Evolutionary conservation across 2,888 invertebrate genomes (phyloP).

Genomic region (Caenorhabditis angaria): DNA sequence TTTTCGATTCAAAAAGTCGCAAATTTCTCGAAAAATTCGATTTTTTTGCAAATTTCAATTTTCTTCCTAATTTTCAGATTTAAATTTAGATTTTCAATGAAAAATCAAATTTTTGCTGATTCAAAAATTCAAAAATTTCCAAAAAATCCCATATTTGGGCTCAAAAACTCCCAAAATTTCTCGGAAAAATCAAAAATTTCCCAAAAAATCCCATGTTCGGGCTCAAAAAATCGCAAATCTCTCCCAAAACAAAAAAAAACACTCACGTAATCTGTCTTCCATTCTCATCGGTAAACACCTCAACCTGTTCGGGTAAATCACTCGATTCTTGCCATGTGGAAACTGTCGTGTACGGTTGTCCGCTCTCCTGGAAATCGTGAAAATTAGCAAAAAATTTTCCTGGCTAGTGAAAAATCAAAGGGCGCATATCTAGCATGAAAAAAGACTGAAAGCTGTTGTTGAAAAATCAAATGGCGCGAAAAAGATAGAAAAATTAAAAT

Average conservation of each 20-base stretch:
- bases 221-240: not conserved
- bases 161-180: too few species aligned
- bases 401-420: not conserved
- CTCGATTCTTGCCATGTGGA: conserved; percentile 68
- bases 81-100: not conserved
- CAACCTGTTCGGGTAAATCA: conserved; percentile 64
- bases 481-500: not conserved
- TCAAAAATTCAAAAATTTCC: not conserved
- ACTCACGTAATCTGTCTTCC: conserved; percentile 68
- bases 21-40: not conserved
- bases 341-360: conserved; percentile 67
- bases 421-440: not conserved
- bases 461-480: not conserved
- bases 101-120: not conserved
- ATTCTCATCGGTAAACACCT: conserved; percentile 64
- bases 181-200: too few species aligned
- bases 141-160: too few species aligned
- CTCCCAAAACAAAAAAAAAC: not conserved
- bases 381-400: not conserved
- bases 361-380: conserved; percentile 60
- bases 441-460: conserved; percentile 5
- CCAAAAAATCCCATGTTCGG: not conserved
- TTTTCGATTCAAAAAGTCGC: not conserved
- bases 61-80: not conserved
- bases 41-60: not conserved